These are phyloP conservation scores for Girardinichthys multiradiatus DNA, from an alignment of 2,113 vertebrate genomes.

Conservation along the genomic window DNA sequence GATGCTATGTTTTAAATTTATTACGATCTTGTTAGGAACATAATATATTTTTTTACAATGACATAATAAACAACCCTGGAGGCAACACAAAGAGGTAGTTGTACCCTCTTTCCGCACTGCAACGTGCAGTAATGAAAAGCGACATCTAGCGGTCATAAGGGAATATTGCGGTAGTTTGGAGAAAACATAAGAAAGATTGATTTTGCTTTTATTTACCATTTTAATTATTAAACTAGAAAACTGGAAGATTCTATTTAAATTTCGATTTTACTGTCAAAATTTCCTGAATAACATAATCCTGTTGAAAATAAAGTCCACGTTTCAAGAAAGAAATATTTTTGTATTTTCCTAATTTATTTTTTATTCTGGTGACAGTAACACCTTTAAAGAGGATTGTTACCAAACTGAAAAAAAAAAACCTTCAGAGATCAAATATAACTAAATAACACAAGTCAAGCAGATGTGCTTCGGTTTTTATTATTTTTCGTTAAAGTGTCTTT, in stretches of 20 bases:
- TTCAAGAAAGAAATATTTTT: not conserved
- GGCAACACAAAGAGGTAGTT: not conserved
- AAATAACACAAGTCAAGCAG: no score
- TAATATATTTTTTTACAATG: no score
- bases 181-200: not conserved
- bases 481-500: not conserved
- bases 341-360: not conserved
- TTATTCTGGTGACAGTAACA: not conserved
- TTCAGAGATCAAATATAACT: no score
- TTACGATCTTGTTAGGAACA: no score
- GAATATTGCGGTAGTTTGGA: not conserved
- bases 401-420: no score
- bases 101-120: not conserved
- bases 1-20: not conserved
- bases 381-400: no score
- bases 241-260: not conserved
- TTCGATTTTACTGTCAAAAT: not conserved
- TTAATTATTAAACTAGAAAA: not conserved
- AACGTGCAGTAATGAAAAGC: not conserved
- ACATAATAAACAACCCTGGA: not conserved
- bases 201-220: not conserved
- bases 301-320: not conserved
- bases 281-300: not conserved
- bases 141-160: slow-evolving; percentile 53
- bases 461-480: no score